Percentiles rank a stretch among this genome's conserved stretches.
Evolutionary conservation across 1,140 invertebrate species (phyloP).

Genomic region (Drosophila persimilis): DNA sequence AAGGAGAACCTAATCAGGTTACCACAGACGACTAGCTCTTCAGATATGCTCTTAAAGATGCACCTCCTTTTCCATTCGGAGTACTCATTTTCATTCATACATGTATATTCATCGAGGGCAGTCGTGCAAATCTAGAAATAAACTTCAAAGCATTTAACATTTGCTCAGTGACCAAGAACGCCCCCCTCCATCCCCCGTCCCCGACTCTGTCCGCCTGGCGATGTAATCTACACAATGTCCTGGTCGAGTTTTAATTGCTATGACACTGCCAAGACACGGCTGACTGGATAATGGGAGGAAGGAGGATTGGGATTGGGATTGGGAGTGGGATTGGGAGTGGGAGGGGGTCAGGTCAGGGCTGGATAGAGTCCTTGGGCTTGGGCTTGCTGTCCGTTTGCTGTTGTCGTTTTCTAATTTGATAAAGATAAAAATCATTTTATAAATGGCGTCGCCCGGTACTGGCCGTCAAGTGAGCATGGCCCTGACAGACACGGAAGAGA

Average conservation of each 20-base stretch:
- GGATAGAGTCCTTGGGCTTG: slow-evolving; percentile 5
- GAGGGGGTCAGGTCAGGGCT: neutral
- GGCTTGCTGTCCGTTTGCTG: slow-evolving; percentile 9
- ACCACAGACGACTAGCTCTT: slow-evolving; percentile 5
- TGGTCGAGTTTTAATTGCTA: slow-evolving; percentile 78
- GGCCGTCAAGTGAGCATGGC: slow-evolving; percentile 53
- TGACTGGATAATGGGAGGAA: slow-evolving; percentile 48
- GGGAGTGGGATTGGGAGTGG: neutral
- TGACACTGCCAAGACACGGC: slow-evolving; percentile 69
- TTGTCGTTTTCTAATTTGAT: slow-evolving; percentile 64
- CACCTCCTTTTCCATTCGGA: slow-evolving; percentile 11
- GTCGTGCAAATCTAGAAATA: slow-evolving; percentile 52
- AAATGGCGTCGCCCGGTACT: slow-evolving; percentile 53
- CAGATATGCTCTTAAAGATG: neutral
- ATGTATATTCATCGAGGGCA: slow-evolving; percentile 26
- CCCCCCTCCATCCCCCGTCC: slow-evolving; percentile 33
- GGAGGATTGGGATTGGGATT: neutral
- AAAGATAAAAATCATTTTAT: slow-evolving; percentile 80
- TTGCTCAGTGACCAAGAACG: slow-evolving; percentile 56
- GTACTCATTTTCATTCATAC: slow-evolving; percentile 33
- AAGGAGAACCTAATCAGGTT: slow-evolving; percentile 19
- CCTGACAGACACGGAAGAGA: slow-evolving; percentile 33
- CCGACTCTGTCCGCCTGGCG: slow-evolving; percentile 19
- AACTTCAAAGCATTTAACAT: slow-evolving; percentile 77
- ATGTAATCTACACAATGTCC: slow-evolving; percentile 74